Evolutionary conservation across 2,113 vertebrate genomes (phyloP), one percentile per base, ranked within the genome.

Genomic region (Trachemys scripta): DNA sequence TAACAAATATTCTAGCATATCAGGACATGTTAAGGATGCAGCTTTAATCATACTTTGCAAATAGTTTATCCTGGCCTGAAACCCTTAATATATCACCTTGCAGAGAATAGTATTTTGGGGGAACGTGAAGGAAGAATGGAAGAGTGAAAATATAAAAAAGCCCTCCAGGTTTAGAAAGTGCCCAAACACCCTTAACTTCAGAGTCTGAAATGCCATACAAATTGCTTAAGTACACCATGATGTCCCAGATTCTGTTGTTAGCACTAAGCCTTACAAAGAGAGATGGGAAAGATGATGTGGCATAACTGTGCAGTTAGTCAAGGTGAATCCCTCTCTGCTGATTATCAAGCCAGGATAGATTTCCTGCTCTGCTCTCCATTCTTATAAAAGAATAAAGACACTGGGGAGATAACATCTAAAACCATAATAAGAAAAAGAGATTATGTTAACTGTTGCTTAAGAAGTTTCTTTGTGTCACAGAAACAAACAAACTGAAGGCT

Each of bases 401-500:
- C 92, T 45, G 84, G 42, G 79, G 84, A 0, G 93, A 97, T 96
- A 97, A 88, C 87, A 97, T 98, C 97, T 95, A 94, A 95, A 98
- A 88, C 91, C 82, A 22, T 96, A 96, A 96, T 91, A 96, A 88
- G 91, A 95, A 94, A 97, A 95, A 95, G 93, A 97, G 97, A 98
- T 98, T 97, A 96, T 79, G 85, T 91, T 97, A 98, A 97, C 97
- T 95, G 72, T 97, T 96, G 93, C 93, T 97, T 93, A 96, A 95
- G 94, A 97, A 95, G 83, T 96, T 90, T 92, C 96, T 97, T 97
- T 98, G 85, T 94, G 83, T 38, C 80, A 86, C 72, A 92, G 90
- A 94, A 97, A 97, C 94, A 98, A 98, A 98, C 97, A 98, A 97
- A 98, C 86, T 45, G 91, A 93, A 95, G 87, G 94, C 80, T 97